These are phyloP conservation scores for Sciurus niger DNA, from an alignment of 2,113 vertebrate genomes.

Conservation along the genomic window DNA sequence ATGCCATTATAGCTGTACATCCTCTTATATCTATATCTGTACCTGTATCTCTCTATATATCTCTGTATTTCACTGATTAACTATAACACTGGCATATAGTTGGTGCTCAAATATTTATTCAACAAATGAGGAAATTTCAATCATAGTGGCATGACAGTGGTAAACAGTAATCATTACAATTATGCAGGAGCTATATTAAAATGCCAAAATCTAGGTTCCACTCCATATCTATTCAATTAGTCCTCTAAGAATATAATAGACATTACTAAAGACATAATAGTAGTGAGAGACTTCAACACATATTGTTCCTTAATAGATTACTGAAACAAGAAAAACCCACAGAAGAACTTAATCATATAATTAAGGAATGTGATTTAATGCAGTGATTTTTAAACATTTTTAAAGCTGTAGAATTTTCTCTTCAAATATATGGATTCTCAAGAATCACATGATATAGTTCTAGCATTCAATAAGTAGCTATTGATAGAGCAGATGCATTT, in stretches of 20 bases:
- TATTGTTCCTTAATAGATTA: conserved; percentile 53
- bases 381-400: conserved; percentile 21
- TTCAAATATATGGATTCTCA: not conserved
- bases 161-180: conserved; percentile 8
- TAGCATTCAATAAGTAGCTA: not conserved
- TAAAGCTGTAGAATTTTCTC: not conserved
- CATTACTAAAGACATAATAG: not conserved
- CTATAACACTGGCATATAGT: not conserved
- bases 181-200: conserved; percentile 29
- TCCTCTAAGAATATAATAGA: conserved; percentile 45
- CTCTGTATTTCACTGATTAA: not conserved
- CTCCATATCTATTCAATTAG: not conserved
- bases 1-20: not conserved
- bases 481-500: conserved; percentile 28
- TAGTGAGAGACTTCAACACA: not conserved
- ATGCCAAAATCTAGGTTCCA: not conserved
- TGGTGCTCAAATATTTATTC: conserved; percentile 6
- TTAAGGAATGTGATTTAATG: not conserved
- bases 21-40: not conserved
- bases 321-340: not conserved
- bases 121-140: conserved; percentile 20
- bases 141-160: not conserved
- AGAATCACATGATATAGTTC: not conserved
- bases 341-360: conserved; percentile 10
- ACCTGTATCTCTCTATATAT: not conserved